These are phyloP conservation scores for Drosophila sordidula DNA, from an alignment of 2,888 invertebrate species.

Conservation along the genomic window DNA sequence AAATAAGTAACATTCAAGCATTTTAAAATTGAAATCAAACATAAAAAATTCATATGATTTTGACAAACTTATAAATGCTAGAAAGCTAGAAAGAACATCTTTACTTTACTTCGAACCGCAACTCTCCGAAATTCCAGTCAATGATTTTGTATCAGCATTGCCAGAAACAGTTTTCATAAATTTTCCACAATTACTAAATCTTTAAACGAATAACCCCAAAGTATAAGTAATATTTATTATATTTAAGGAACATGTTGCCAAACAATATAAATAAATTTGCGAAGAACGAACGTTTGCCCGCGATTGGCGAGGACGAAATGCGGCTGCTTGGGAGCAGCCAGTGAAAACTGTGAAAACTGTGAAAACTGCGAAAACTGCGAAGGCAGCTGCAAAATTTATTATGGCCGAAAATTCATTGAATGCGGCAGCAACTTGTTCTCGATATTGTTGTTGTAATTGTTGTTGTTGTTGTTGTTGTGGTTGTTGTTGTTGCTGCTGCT, in stretches of 20 bases:
- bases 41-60: too few species aligned
- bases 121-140: not conserved
- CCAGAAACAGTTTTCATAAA: conserved; percentile 38
- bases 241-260: conserved; percentile 64
- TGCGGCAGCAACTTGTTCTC: conserved; percentile 35
- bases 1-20: too few species aligned
- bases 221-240: conserved; percentile 59
- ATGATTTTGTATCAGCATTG: conserved; percentile 1
- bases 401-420: conserved; percentile 63
- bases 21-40: too few species aligned
- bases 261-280: conserved; percentile 66
- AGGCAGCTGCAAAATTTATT: conserved; percentile 58
- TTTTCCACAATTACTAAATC: conserved; percentile 38
- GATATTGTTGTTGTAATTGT: conserved; percentile 5
- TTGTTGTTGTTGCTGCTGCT: conserved; percentile 1
- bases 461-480: conserved; percentile 10
- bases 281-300: conserved; percentile 6
- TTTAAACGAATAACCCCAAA: conserved; percentile 20
- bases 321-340: conserved; percentile 1
- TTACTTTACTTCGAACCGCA: too few species aligned
- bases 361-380: conserved; percentile 31
- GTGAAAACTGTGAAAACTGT: conserved; percentile 11
- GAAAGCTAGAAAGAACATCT: not conserved
- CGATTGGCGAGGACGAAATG: conserved; percentile 14
- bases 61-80: not conserved